Percentiles rank a stretch among this genome's conserved stretches.
Evolutionary conservation across 2,888 invertebrate genomes (phyloP).

Genomic region (Norana najaformis): DNA sequence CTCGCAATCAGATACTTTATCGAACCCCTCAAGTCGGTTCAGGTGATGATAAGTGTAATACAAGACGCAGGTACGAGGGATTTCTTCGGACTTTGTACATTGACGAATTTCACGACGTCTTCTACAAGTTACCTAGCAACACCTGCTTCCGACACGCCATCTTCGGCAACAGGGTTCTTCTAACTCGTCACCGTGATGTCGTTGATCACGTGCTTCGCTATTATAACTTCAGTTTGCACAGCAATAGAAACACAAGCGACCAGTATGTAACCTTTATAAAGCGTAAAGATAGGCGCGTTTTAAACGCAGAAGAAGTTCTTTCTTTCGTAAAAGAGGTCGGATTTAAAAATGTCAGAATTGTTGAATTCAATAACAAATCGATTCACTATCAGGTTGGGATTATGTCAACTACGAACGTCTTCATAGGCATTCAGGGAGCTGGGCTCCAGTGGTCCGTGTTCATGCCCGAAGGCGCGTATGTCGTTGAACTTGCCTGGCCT

Average conservation of each 20-base stretch:
- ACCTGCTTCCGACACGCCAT: constrained; percentile 31
- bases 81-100: constrained; percentile 16
- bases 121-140: neutral
- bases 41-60: neutral
- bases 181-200: neutral
- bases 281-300: neutral
- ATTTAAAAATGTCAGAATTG: neutral
- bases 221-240: neutral
- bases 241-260: neutral
- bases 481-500: constrained; percentile 38
- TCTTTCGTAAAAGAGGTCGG: neutral
- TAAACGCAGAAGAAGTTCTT: constrained; percentile 30
- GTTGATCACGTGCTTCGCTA: constrained; percentile 15
- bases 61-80: constrained; percentile 22
- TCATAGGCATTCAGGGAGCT: constrained; percentile 38
- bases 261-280: neutral
- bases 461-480: constrained; percentile 31
- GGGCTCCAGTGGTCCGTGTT: constrained; percentile 39
- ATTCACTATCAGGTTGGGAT: constrained; percentile 27
- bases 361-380: constrained; percentile 22
- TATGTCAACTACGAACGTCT: constrained; percentile 10
- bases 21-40: constrained; percentile 19
- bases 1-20: constrained; percentile 28
- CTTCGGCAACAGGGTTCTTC: constrained; percentile 22
- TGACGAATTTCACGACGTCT: too few species aligned